phyloP scores from a whole-genome alignment of 2,888 invertebrate genomes.

The Apoda limacodes region DNA sequence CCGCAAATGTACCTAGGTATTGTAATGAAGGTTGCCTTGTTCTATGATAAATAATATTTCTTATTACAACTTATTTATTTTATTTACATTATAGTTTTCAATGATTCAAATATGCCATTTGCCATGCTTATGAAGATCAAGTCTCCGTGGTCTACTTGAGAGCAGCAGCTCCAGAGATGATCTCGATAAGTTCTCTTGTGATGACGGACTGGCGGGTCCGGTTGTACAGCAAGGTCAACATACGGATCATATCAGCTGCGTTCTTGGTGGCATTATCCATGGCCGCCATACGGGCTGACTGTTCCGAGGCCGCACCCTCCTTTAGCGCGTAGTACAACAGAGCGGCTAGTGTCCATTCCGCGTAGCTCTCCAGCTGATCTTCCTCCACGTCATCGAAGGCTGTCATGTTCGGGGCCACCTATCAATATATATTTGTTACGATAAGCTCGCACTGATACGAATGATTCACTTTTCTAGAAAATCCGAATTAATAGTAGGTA shows the following conservation, averaged over 20 bases:
- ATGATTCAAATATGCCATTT: too few species aligned
- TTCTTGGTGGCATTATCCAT: conserved; percentile 89
- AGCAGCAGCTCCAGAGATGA: conserved; percentile 90
- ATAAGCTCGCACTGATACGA: neutral
- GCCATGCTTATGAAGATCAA: neutral
- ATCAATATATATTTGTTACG: too few species aligned
- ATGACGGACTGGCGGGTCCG: conserved; percentile 86
- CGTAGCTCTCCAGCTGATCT: conserved; percentile 74
- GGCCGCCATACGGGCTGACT: conserved; percentile 84
- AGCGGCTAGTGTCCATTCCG: conserved; percentile 79
- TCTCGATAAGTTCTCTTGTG: conserved; percentile 90
- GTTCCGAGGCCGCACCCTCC: conserved; percentile 81
- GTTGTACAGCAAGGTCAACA: conserved; percentile 79
- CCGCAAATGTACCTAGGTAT: too few species aligned
- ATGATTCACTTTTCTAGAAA: too few species aligned
- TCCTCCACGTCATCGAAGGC: conserved; percentile 79
- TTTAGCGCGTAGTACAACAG: conserved; percentile 80
- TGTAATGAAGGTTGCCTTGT: too few species aligned
- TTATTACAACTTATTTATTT: too few species aligned
- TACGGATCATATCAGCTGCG: conserved; percentile 84
- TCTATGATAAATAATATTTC: too few species aligned
- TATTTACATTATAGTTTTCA: too few species aligned
- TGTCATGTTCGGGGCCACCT: conserved; percentile 71
- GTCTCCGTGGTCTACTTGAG: conserved; percentile 54
- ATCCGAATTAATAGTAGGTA: too few species aligned